phyloP scores from a whole-genome alignment of 2,797 vertebrate species.

The Brachyrhaphis roseni region DNA sequence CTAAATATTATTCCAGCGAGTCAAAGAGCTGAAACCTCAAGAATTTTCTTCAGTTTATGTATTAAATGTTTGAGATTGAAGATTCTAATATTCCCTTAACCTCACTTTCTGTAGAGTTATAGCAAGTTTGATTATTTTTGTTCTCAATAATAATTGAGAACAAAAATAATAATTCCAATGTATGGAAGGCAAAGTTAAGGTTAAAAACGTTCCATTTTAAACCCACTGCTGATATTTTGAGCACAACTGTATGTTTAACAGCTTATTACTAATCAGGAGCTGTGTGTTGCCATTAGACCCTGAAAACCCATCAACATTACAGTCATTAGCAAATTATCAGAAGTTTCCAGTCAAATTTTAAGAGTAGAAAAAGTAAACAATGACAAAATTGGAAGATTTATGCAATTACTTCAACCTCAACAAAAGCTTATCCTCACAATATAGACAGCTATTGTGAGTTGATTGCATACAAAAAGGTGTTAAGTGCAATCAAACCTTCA shows the following conservation, averaged over 20 bases:
- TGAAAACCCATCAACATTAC: background rate
- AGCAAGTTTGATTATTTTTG: background rate
- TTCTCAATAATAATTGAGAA: too few species aligned
- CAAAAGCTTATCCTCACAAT: slow-evolving; percentile 1
- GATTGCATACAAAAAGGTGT: slow-evolving; percentile 4
- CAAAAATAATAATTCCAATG: too few species aligned
- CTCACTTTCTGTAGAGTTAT: background rate
- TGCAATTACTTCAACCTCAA: slow-evolving; percentile 9
- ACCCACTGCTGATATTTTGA: slow-evolving; percentile 1
- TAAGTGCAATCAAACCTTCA: background rate
- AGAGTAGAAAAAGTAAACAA: slow-evolving; percentile 41
- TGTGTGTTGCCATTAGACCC: slow-evolving; percentile 10
- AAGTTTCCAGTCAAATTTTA: slow-evolving; percentile 8
- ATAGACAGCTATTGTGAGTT: background rate
- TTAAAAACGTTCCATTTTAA: background rate
- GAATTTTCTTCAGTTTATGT: background rate
- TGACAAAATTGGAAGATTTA: slow-evolving; percentile 5
- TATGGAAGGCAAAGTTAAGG: background rate
- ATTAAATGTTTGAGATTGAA: background rate
- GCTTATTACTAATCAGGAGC: slow-evolving; percentile 13
- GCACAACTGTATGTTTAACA: background rate
- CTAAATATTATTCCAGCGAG: background rate
- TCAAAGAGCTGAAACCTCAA: background rate
- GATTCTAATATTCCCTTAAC: background rate
- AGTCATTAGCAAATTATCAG: slow-evolving; percentile 15